phyloP scores from a whole-genome alignment of 2,113 vertebrate genomes.

The Lamprotornis superbus region DNA sequence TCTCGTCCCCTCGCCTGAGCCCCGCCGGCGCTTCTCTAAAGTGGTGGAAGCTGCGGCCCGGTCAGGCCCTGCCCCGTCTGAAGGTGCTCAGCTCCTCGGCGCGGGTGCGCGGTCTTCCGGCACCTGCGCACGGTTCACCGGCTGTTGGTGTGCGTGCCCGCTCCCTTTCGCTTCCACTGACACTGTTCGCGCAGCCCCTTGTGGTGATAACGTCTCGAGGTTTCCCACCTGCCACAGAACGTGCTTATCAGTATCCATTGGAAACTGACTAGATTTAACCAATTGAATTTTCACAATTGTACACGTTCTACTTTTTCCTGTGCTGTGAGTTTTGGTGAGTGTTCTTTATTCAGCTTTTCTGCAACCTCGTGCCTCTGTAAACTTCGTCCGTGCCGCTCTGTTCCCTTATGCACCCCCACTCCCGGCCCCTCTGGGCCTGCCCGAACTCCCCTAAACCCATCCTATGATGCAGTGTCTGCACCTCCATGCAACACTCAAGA shows the following conservation, averaged over 20 bases:
- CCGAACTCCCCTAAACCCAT: not conserved
- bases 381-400: not conserved
- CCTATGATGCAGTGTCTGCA: too few relatives aligned
- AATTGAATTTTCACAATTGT: not conserved
- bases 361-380: not conserved
- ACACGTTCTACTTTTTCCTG: not conserved
- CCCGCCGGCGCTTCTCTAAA: too few relatives aligned
- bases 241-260: accelerated
- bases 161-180: not conserved
- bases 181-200: not conserved
- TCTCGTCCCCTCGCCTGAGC: not conserved
- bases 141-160: not conserved
- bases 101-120: not conserved
- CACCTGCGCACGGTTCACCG: not conserved
- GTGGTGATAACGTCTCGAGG: too few relatives aligned
- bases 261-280: not conserved
- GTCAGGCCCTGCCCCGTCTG: not conserved
- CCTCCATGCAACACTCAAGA: not conserved
- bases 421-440: not conserved
- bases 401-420: not conserved
- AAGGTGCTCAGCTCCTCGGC: not conserved
- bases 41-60: not conserved
- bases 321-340: not conserved
- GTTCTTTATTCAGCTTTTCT: not conserved
- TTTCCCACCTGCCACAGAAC: not conserved